Evolutionary conservation across 2,113 vertebrate genomes (phyloP).

Genomic region (Phaethornis superciliosus): DNA sequence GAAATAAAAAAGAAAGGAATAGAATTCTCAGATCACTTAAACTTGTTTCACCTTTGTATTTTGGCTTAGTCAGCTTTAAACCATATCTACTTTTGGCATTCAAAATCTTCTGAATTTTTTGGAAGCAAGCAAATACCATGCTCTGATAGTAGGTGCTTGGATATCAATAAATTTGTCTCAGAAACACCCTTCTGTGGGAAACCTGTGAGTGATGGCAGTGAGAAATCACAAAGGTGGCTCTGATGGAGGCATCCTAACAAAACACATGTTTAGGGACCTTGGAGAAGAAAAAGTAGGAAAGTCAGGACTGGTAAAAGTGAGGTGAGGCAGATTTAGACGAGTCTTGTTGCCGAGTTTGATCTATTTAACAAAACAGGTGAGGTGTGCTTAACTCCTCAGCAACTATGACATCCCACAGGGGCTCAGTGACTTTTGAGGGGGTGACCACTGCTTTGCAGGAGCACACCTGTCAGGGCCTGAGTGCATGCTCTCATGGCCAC

Average conservation of each 20-base stretch:
- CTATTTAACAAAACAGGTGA: neutral
- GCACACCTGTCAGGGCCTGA: fast-evolving
- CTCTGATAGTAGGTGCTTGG: neutral
- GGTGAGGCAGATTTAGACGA: neutral
- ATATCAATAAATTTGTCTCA: neutral
- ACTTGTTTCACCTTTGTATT: neutral
- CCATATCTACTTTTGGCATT: neutral
- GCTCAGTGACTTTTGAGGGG: neutral
- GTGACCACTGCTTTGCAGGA: neutral
- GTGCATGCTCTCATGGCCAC: fast-evolving
- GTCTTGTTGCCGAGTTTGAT: neutral
- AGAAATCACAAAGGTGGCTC: neutral
- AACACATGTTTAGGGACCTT: neutral
- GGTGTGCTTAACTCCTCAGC: neutral
- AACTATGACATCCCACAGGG: neutral
- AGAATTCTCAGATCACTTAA: neutral
- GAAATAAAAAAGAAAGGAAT: slow-evolving; percentile 6
- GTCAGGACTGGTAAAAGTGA: neutral
- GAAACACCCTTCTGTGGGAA: neutral
- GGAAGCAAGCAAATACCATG: neutral
- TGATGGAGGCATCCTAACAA: neutral
- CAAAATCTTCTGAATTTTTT: neutral
- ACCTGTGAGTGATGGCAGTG: neutral
- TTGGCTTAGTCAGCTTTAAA: neutral
- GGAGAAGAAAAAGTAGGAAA: neutral